These are phyloP conservation scores for Cetoscarus ocellatus DNA, from an alignment of 2,797 vertebrate species.

Conservation along the genomic window DNA sequence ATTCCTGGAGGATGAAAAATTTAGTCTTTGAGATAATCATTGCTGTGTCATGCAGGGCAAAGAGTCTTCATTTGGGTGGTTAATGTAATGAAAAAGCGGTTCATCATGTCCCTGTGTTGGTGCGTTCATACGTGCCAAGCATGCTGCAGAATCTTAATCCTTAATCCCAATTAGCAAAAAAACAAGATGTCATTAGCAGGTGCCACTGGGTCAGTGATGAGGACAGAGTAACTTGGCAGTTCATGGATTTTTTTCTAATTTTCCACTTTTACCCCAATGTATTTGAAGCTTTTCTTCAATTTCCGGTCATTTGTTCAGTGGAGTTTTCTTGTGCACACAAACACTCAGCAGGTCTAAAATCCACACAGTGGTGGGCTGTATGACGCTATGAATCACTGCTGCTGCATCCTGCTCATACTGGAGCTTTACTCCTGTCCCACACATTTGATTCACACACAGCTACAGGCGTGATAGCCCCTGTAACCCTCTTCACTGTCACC, in stretches of 20 bases:
- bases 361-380: slow-evolving; percentile 57
- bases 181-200: slow-evolving; percentile 55
- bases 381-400: slow-evolving; percentile 65
- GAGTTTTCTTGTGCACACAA: slow-evolving; percentile 4
- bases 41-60: slow-evolving; percentile 12
- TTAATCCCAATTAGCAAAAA: slow-evolving; percentile 52
- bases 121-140: slow-evolving; percentile 39
- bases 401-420: slow-evolving; percentile 43
- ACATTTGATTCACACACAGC: slow-evolving; percentile 54
- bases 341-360: slow-evolving; percentile 40
- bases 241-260: background rate
- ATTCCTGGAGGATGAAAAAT: background rate
- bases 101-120: slow-evolving; percentile 29
- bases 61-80: slow-evolving; percentile 22
- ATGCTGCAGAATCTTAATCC: slow-evolving; percentile 69
- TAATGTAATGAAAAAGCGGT: slow-evolving; percentile 30
- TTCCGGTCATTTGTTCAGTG: slow-evolving; percentile 8
- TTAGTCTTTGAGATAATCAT: slow-evolving; percentile 13
- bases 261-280: background rate
- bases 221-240: slow-evolving; percentile 43
- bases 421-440: slow-evolving; percentile 57
- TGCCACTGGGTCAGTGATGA: slow-evolving; percentile 37
- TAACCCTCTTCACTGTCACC: slow-evolving; percentile 41
- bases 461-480: slow-evolving; percentile 31
- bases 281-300: slow-evolving; percentile 12